These are phyloP conservation scores for Monochamus alternatus DNA, from an alignment of 2,888 invertebrate species.

Conservation along the genomic window DNA sequence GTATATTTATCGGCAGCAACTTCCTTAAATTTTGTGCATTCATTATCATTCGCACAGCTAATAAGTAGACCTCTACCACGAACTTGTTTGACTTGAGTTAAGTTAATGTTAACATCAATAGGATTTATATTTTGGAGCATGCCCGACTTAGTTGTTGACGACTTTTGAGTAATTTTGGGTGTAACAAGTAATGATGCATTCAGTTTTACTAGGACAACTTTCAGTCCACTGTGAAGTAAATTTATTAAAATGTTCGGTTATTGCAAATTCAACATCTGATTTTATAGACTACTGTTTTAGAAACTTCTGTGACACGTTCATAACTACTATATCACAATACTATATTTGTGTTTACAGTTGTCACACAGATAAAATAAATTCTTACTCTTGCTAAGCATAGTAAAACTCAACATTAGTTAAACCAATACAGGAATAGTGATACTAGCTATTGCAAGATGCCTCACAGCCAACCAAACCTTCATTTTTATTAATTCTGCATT, in stretches of 20 bases:
- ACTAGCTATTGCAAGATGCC: neutral
- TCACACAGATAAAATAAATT: conserved; percentile 4
- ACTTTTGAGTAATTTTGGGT: neutral
- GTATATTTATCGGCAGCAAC: conserved; percentile 2
- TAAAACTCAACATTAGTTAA: neutral
- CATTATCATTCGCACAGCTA: neutral
- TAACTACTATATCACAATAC: neutral
- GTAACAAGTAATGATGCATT: neutral
- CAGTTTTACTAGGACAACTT: neutral
- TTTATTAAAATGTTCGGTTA: neutral
- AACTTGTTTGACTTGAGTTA: neutral
- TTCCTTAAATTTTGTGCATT: neutral
- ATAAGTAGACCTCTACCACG: neutral
- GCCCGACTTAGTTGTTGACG: neutral
- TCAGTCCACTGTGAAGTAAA: neutral
- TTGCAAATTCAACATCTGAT: neutral
- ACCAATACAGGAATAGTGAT: too few species aligned
- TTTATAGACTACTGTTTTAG: neutral
- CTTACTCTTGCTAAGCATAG: neutral
- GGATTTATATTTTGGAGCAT: neutral
- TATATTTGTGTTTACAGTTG: neutral
- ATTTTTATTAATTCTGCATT: too few species aligned
- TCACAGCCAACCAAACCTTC: neutral
- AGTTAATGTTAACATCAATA: neutral
- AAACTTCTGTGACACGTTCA: too few species aligned